Base-by-base conservation (phyloP, 1,140 invertebrate genomes). In the Ctenoplectra terminalis region DNA sequence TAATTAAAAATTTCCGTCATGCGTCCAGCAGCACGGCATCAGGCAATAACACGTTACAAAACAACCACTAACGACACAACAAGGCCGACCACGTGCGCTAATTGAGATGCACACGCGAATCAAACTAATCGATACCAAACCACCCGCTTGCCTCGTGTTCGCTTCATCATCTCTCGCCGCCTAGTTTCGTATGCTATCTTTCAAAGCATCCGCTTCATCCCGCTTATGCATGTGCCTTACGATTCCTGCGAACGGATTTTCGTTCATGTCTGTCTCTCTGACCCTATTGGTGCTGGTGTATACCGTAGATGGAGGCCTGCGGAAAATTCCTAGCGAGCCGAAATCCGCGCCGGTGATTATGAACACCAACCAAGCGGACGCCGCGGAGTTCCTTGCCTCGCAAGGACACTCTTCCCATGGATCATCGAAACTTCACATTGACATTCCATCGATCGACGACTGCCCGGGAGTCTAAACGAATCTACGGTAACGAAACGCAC, bases 391-490 rank as follows among this genome's bases (percentile, higher is more conserved):
- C 56, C 72, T 90, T 73, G 74, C 86, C 40, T 82, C 87, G n/a
- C 88, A 91, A 84, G 84, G 83, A 63, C 60, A 76, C 63, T 66
- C 73, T 23, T 80, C 81, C 17, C 90, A 89, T 66, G 87, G 82
- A 82, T 81, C 86, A 11, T 79, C 88, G 72, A 92, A 88, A 79
- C 87, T 91, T 63, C 90, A 91, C 79, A 87, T 92, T 67, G 90
- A 92, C 82, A 92, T 92, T 88, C 91, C 91, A 79, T 88, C 87
- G 77, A 93, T 92, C 83, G 90, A 92, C 78, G 91, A 91, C 64
- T 85, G 83, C 37, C 87, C 89, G 70, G 89, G 83, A 66, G 58
- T 86, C 58, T 90, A 72, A 83, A 46, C 54, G 34, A 66, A 50
- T 54, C 31, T 6, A 26, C 67, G 31, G 67, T 11, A 20, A 63